These are phyloP conservation scores for Halichoerus grypus DNA, from an alignment of 2,113 vertebrate species.

Conservation along the genomic window DNA sequence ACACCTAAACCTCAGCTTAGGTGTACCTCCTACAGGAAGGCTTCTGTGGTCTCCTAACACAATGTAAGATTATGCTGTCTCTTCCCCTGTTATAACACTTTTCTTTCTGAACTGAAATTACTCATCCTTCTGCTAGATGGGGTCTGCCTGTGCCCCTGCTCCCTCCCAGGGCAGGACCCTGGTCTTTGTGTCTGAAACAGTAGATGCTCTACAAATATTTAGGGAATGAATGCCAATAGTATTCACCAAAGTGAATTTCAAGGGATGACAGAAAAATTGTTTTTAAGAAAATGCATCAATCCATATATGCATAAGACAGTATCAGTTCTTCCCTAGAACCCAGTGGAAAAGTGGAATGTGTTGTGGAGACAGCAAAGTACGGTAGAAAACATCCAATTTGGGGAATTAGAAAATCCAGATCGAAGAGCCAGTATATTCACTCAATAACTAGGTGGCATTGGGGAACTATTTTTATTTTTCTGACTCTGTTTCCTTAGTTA, in stretches of 20 bases:
- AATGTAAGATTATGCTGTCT: not conserved
- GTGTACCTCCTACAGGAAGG: not conserved
- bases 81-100: not conserved
- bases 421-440: not conserved
- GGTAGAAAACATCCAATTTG: not conserved
- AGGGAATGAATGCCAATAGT: not conserved
- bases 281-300: not conserved
- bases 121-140: not conserved
- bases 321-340: not conserved
- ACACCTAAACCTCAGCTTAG: not conserved
- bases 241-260: not conserved
- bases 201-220: not conserved
- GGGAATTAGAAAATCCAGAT: not conserved
- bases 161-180: not conserved
- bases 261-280: not conserved
- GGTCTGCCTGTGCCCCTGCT: accelerated
- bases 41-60: not conserved
- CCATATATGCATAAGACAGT: not conserved
- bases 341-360: not conserved
- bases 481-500: not conserved
- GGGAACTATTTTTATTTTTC: not conserved
- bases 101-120: not conserved
- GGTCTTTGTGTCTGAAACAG: not conserved
- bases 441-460: not conserved
- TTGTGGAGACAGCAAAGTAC: not conserved